Percentiles rank a stretch among this genome's conserved stretches.
phyloP scores from a whole-genome alignment of 2,888 invertebrate genomes.

The Macaria liturata region DNA sequence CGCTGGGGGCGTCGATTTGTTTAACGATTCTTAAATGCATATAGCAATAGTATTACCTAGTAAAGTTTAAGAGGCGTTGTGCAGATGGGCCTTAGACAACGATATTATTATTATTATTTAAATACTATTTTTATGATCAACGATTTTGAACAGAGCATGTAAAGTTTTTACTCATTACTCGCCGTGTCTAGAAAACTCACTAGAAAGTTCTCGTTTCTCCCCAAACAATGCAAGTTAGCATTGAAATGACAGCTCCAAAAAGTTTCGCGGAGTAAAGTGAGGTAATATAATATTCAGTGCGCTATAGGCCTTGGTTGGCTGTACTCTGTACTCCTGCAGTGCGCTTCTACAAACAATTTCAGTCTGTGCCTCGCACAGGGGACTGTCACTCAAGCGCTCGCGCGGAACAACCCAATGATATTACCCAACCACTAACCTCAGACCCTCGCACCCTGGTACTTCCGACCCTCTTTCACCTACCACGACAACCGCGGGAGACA shows the following conservation, averaged over 20 bases:
- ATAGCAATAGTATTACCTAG: too few relatives aligned
- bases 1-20: too few relatives aligned
- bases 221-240: slow-evolving; percentile 7
- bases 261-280: slow-evolving; percentile 20
- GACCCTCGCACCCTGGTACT: slow-evolving; percentile 48
- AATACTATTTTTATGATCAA: too few relatives aligned
- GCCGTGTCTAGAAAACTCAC: too few relatives aligned
- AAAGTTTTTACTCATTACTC: too few relatives aligned
- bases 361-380: slow-evolving; percentile 66
- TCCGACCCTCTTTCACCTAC: slow-evolving; percentile 37
- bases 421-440: slow-evolving; percentile 57
- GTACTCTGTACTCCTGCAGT: slow-evolving; percentile 51
- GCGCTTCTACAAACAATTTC: slow-evolving; percentile 63
- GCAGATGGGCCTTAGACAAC: too few relatives aligned
- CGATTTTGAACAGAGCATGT: too few relatives aligned
- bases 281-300: slow-evolving; percentile 23
- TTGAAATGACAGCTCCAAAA: slow-evolving; percentile 22
- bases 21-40: too few relatives aligned
- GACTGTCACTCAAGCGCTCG: slow-evolving; percentile 75
- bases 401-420: slow-evolving; percentile 70
- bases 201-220: not conserved
- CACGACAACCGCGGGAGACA: slow-evolving; percentile 34
- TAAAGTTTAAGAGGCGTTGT: too few relatives aligned
- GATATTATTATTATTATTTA: too few relatives aligned
- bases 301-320: slow-evolving; percentile 38